A percentile compares a stretch with the other conserved stretches of the same genome.
These are phyloP conservation scores for Athene cunicularia DNA, from an alignment of 2,113 vertebrate species.

Conservation along the genomic window DNA sequence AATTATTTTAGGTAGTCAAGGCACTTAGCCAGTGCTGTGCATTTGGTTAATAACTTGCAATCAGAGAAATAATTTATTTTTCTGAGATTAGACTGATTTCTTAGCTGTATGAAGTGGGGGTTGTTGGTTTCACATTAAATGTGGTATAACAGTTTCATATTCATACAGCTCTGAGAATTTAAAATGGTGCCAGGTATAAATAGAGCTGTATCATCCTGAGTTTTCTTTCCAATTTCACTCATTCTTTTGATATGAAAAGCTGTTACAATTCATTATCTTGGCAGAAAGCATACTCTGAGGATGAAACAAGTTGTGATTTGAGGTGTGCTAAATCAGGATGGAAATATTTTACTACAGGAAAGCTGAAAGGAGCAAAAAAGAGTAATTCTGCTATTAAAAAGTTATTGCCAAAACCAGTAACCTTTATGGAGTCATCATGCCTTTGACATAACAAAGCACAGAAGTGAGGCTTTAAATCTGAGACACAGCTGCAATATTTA, in stretches of 20 bases:
- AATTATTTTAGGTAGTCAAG: background rate
- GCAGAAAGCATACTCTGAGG: background rate
- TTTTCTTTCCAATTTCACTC: background rate
- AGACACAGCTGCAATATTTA: background rate
- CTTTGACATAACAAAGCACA: slow-evolving; percentile 30
- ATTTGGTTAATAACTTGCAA: background rate
- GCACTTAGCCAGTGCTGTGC: no score
- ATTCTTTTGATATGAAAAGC: background rate
- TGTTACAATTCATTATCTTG: slow-evolving; percentile 16
- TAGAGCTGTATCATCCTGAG: background rate
- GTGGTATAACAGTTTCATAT: background rate
- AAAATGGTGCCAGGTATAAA: background rate
- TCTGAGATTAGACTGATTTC: background rate
- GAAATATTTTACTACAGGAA: background rate
- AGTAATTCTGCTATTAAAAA: slow-evolving; percentile 43
- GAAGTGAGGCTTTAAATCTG: background rate
- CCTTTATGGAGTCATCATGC: slow-evolving; percentile 16
- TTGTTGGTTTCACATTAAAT: background rate
- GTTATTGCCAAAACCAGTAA: slow-evolving; percentile 34
- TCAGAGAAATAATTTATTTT: background rate
- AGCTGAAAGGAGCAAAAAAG: background rate
- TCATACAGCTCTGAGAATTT: background rate
- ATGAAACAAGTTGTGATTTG: slow-evolving; percentile 29
- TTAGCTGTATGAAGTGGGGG: background rate
- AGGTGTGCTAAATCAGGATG: background rate